Base-by-base conservation (phyloP, 2,797 vertebrate genomes). In the Gastrophryne carolinensis region DNA sequence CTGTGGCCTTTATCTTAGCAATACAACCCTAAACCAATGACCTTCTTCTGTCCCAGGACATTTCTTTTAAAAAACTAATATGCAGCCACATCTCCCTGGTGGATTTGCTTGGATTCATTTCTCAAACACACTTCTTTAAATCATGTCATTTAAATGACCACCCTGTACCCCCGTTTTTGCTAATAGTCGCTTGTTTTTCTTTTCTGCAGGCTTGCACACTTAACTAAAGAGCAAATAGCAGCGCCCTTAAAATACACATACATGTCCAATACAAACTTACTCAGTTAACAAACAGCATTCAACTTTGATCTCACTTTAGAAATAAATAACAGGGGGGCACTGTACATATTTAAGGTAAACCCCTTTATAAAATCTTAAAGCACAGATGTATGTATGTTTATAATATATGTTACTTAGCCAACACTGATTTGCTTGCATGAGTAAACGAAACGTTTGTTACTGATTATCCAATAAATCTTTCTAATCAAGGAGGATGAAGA, bases 131-230 rank as follows among this genome's bases (percentile, higher is more conserved):
- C 50, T 67, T 67, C 65, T 39, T 34, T 5, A 19, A 8, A 69
- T 41, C n/a, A 69, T 27, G 9, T n/a, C 19, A 29, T 41, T 27
- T 54, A 26, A 7, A 21, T 41, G 17, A 26, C 54, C 49, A 32
- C n/a, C 15, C 29, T 37, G 50, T 4, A 68, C 5, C 1, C 5
- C 35, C 27, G 41, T 56, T 68, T 54, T 37, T 39, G 10, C 66
- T 29, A 41, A 56, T 41, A 53, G n/a, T 9, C 44, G 30, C 56
- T 35, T 68, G 50, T 68, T 67, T 64, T 26, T 30, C 49, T 39
- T 30, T 65, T 65, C 49, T 65, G 19, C 60, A 62, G 60, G 23
- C 60, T 12, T 32, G 41, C n/a, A 49, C 19, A 30, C 15, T 30
- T n/a, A n/a, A n/a, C n/a, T n/a, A n/a, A n/a, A n/a, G n/a, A n/a